Conservation (phyloP, 2,888 invertebrate species). For the Drosophila eohydei region DNA sequence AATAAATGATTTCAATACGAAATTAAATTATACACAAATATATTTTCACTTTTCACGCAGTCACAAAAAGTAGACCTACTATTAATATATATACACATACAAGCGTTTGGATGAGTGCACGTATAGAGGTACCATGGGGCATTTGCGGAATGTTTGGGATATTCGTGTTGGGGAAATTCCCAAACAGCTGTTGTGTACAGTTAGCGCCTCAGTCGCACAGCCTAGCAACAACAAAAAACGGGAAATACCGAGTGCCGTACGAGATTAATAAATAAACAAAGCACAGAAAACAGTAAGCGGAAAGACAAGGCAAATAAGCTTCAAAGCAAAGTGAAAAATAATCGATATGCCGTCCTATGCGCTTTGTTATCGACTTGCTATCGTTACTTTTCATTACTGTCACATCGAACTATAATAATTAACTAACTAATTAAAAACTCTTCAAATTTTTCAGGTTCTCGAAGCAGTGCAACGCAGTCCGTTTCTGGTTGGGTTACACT, state of each 20-base stretch:
- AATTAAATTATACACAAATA: constrained; percentile 23
- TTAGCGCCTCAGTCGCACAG: constrained; percentile 7
- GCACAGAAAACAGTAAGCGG: constrained; percentile 9
- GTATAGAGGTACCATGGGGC: background rate
- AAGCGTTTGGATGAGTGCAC: background rate
- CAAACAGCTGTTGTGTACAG: constrained; percentile 45
- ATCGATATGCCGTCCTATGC: constrained; percentile 16
- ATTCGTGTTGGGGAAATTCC: constrained; percentile 21
- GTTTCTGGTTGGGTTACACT: constrained; percentile 98
- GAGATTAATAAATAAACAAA: constrained; percentile 32
- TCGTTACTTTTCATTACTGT: background rate
- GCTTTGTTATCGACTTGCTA: constrained; percentile 4
- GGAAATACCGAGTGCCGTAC: background rate
- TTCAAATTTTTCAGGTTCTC: constrained; percentile 88
- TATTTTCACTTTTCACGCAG: constrained; percentile 34
- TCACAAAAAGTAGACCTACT: background rate
- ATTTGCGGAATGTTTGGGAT: constrained; percentile 22
- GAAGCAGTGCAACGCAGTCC: constrained; percentile 97
- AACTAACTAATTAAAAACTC: background rate
- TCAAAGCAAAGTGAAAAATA: constrained; percentile 19
- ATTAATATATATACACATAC: background rate
- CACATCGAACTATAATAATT: background rate
- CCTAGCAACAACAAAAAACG: constrained; percentile 33
- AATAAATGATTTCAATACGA: constrained; percentile 22
- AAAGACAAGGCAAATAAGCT: constrained; percentile 21